Conservation (phyloP, 2,888 invertebrate species). For the Malthinus flaveolus region DNA sequence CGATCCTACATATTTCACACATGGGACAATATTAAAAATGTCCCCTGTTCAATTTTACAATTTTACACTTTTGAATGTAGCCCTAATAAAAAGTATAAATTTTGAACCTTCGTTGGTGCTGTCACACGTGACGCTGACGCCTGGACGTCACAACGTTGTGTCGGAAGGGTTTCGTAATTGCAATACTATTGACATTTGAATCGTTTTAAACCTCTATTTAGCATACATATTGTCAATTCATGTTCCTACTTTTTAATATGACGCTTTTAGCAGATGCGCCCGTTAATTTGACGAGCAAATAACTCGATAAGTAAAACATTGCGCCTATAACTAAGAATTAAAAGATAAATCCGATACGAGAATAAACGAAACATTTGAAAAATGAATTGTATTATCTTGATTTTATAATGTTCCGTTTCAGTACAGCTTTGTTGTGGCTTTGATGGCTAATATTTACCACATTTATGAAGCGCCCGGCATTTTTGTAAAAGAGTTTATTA, state of each 20-base stretch:
- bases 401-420: too few relatives aligned
- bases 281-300: slow-evolving; percentile 11
- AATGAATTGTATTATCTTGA: too few relatives aligned
- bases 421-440: too few relatives aligned
- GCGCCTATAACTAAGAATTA: too few relatives aligned
- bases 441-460: too few relatives aligned
- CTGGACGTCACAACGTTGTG: slow-evolving; percentile 37
- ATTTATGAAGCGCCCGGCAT: too few relatives aligned
- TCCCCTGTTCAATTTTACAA: slow-evolving; percentile 40
- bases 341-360: too few relatives aligned
- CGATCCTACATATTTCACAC: slow-evolving; percentile 39
- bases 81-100: slow-evolving; percentile 46
- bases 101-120: slow-evolving; percentile 40
- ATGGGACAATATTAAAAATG: slow-evolving; percentile 42
- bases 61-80: slow-evolving; percentile 47
- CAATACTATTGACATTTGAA: slow-evolving; percentile 50
- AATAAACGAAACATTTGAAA: too few relatives aligned
- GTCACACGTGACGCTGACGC: slow-evolving; percentile 41
- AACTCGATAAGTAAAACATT: background rate
- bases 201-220: slow-evolving; percentile 51
- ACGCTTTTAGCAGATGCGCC: slow-evolving; percentile 33
- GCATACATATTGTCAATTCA: slow-evolving; percentile 54
- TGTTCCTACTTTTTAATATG: slow-evolving; percentile 50
- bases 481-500: too few relatives aligned
- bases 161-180: slow-evolving; percentile 54